Conservation (phyloP, 2,113 vertebrate species). For the Pomatorhinus ruficollis region DNA sequence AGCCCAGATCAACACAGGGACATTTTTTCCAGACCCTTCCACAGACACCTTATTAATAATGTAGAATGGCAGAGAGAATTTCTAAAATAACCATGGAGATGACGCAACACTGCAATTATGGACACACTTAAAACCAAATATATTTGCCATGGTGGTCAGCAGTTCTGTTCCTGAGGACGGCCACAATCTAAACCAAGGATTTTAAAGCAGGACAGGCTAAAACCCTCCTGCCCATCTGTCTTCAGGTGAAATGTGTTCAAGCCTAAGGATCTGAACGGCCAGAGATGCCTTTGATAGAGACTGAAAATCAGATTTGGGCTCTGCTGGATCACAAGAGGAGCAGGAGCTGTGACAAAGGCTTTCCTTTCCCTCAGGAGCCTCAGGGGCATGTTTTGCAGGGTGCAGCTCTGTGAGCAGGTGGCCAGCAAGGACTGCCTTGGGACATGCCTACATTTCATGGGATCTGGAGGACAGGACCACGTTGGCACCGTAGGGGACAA, state of each 20-base stretch:
- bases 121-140: neutral
- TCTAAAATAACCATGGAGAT: slow-evolving; percentile 22
- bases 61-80: slow-evolving; percentile 18
- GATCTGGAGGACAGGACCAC: neutral
- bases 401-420: neutral
- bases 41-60: slow-evolving; percentile 55
- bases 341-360: neutral
- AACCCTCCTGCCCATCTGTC: neutral
- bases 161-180: neutral
- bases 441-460: rapidly evolving
- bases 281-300: neutral
- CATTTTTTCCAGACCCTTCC: neutral
- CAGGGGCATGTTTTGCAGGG: rapidly evolving
- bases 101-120: neutral
- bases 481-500: rapidly evolving
- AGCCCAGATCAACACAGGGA: neutral
- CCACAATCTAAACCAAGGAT: neutral
- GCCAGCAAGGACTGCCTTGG: neutral
- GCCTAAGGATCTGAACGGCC: neutral
- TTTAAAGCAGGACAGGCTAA: neutral
- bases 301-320: neutral
- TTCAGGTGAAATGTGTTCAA: neutral
- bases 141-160: neutral
- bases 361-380: neutral
- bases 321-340: neutral